A percentile compares a stretch with the other conserved stretches of the same genome.
These are phyloP conservation scores for Bombyx mandarina DNA, from an alignment of 1,140 invertebrate species.

Conservation along the genomic window DNA sequence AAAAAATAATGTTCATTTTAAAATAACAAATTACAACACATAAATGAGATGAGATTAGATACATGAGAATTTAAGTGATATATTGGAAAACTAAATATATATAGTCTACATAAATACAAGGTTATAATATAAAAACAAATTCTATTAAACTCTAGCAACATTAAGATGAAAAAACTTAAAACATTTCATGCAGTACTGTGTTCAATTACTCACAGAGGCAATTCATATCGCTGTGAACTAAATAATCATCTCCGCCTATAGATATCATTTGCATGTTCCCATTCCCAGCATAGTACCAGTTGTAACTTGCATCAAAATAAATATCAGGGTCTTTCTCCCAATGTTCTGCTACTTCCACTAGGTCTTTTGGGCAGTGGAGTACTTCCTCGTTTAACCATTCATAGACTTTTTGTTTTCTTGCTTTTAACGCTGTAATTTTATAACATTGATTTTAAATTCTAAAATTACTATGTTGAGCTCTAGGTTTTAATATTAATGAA, in stretches of 20 bases:
- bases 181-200: not conserved
- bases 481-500: too few relatives aligned
- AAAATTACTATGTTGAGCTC: too few relatives aligned
- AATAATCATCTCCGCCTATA: constrained; percentile 35
- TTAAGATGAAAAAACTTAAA: not conserved
- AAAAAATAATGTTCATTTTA: constrained; percentile 6
- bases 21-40: too few relatives aligned
- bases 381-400: constrained; percentile 45
- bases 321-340: constrained; percentile 45
- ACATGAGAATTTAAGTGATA: too few relatives aligned
- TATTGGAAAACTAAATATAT: too few relatives aligned
- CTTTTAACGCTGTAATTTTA: constrained; percentile 8
- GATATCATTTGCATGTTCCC: constrained; percentile 43
- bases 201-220: constrained; percentile 42
- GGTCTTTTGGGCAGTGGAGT: constrained; percentile 37
- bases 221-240: constrained; percentile 47
- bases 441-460: too few relatives aligned
- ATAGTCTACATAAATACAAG: too few relatives aligned
- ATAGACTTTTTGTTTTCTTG: constrained; percentile 12
- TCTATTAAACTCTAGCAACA: not conserved
- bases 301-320: constrained; percentile 41
- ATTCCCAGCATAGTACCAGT: constrained; percentile 58
- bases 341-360: constrained; percentile 44
- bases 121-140: too few relatives aligned
- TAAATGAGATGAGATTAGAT: too few relatives aligned